A percentile compares a stretch with the other conserved stretches of the same genome.
These are phyloP conservation scores for Drosophila jambulina DNA, from an alignment of 1,140 invertebrate species.

Conservation along the genomic window DNA sequence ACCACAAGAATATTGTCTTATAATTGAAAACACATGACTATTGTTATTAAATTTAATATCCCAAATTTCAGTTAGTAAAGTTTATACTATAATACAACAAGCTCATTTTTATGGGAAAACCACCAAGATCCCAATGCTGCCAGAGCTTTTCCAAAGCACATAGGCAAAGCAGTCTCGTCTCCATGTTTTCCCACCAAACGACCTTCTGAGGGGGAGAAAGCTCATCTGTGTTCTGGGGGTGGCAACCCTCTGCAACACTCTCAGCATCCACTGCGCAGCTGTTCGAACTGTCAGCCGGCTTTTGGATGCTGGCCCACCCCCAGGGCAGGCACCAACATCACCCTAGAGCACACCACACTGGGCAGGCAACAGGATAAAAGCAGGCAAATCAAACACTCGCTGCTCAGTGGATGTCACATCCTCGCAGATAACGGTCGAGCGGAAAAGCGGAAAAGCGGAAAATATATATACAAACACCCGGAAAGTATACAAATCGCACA, in stretches of 20 bases:
- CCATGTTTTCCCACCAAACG: conserved; percentile 33
- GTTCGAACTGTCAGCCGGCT: conserved; percentile 70
- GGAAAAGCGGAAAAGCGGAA: conserved; percentile 7
- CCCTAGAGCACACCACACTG: neutral
- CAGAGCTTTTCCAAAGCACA: conserved; percentile 20
- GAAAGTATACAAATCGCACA: conserved; percentile 27
- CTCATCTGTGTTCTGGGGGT: conserved; percentile 1
- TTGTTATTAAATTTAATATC: neutral
- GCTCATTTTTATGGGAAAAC: neutral
- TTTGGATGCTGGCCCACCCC: conserved; percentile 59
- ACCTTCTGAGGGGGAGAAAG: conserved; percentile 18
- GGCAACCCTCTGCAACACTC: conserved; percentile 10
- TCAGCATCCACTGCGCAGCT: conserved; percentile 68
- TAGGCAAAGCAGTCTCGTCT: conserved; percentile 2
- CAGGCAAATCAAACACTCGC: conserved; percentile 27
- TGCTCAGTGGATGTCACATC: conserved; percentile 73
- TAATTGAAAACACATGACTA: neutral
- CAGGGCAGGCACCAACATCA: neutral
- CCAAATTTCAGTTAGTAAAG: neutral
- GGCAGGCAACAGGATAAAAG: conserved; percentile 70
- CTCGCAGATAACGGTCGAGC: conserved; percentile 37
- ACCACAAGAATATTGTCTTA: neutral
- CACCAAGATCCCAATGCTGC: neutral
- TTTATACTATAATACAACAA: neutral
- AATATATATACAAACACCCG: neutral